Evolutionary conservation across 1,140 invertebrate species (phyloP), one percentile per base, ranked within the genome.

Genomic region (Nebria ingens): DNA sequence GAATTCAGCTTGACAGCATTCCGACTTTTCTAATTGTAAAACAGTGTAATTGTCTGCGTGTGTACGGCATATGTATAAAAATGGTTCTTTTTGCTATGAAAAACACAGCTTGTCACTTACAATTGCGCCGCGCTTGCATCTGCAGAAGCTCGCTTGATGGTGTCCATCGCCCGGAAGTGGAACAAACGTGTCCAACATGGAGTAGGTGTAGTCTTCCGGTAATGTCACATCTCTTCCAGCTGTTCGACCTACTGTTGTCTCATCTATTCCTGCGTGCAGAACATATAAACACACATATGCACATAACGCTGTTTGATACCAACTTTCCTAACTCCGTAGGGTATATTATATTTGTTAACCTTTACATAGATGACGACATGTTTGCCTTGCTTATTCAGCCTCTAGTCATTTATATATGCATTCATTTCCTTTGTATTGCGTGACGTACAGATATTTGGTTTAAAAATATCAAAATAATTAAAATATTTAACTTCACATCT

Each of bases 51-150:
- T n/a, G n/a, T n/a, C n/a, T 38, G 34, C 11, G 11, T n/a, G 11
- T 38, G n/a, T 12, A 38, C 11, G 34, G 11, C 11, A 38, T 12
- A 38, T 38, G n/a, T 38, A 38, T 38, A 38, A 38, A 38, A 12
- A 38, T 12, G 11, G 34, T 12, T n/a, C 34, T 11, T n/a, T n/a
- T n/a, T 34, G 25, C n/a, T 34, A 34, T 49, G 29, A 17, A 25
- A 54, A 57, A 6, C 25, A n/a, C 25, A 34, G 54, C 52, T 49
- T 49, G 42, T 58, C 52, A 68, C 70, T 69, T 64, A 81, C 79
- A 63, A 79, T 70, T 2, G 78, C 73, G 25, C 79, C 79, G 60
- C 79, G 66, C 66, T 81, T 77, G 63, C 78, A 81, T 23, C 74
- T 69, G 57, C 76, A 79, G 59, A 71, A 75, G 2, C 73, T 76